Percentiles rank a stretch among this genome's conserved stretches.
These are phyloP conservation scores for Saturnia japonica DNA, from an alignment of 2,888 invertebrate genomes.

Conservation along the genomic window DNA sequence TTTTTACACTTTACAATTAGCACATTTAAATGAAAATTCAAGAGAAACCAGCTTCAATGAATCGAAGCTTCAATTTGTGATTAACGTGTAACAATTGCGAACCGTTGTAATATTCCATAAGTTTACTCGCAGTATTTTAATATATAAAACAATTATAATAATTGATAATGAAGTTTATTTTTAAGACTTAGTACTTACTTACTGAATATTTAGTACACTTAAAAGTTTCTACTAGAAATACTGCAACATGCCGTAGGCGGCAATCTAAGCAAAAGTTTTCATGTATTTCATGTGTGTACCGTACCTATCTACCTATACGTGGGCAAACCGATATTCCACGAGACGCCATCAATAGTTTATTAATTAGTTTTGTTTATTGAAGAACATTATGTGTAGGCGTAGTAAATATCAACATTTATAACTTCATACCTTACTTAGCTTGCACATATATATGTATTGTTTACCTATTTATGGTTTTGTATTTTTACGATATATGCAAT, in stretches of 20 bases:
- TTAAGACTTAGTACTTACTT: no score
- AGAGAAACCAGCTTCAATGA: no score
- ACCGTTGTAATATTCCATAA: neutral
- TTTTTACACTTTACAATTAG: no score
- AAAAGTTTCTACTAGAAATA: neutral
- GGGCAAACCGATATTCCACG: neutral
- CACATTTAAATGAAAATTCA: no score
- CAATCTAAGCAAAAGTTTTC: neutral
- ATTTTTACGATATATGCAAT: no score
- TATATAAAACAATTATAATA: no score
- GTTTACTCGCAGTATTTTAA: neutral
- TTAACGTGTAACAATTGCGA: neutral
- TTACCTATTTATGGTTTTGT: no score
- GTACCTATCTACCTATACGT: neutral
- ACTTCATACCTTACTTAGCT: neutral
- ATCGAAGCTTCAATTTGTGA: neutral
- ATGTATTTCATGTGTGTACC: no score
- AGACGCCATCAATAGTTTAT: neutral
- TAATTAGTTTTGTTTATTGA: no score
- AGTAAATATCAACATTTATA: neutral
- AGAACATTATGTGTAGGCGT: neutral
- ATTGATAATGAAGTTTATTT: no score
- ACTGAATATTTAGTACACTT: neutral
- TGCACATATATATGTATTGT: neutral
- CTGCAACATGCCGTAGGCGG: neutral